Conservation (phyloP, 35 echinoderm and acorn worm genomes). For the Heliocidaris erythrogramma region DNA sequence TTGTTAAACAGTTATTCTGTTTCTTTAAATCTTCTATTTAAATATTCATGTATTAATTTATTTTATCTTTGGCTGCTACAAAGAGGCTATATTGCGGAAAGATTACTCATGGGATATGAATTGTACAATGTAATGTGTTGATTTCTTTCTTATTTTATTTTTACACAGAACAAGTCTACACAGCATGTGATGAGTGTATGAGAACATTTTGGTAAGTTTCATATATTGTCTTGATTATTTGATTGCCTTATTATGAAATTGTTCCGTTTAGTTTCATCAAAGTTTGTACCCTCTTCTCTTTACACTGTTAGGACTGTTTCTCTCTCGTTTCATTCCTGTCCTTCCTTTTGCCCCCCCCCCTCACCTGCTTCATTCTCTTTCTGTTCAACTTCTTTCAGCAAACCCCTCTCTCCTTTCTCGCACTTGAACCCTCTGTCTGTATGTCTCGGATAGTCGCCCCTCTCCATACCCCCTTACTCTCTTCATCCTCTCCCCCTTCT, state of each 20-base stretch:
- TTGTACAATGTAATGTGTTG: background rate
- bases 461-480: background rate
- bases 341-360: too few species aligned
- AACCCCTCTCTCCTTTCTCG: too few species aligned
- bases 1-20: too few species aligned
- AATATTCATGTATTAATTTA: too few species aligned
- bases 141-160: conserved; percentile 28
- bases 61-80: too few species aligned
- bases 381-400: too few species aligned
- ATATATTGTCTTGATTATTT: background rate
- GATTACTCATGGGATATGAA: background rate
- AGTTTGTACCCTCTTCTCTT: background rate
- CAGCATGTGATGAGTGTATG: conserved; percentile 63
- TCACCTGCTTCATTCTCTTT: too few species aligned
- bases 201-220: conserved; percentile 67
- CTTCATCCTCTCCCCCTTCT: background rate
- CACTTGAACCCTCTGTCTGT: too few species aligned
- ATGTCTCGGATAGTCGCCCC: too few species aligned
- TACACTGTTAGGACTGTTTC: too few species aligned
- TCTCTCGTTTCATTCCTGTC: too few species aligned
- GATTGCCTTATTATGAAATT: background rate
- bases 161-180: conserved; percentile 52
- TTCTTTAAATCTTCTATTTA: too few species aligned
- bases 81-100: background rate
- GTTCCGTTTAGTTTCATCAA: background rate